These are phyloP conservation scores for Neoniphon sammara DNA, from an alignment of 2,797 vertebrate species.

Conservation along the genomic window DNA sequence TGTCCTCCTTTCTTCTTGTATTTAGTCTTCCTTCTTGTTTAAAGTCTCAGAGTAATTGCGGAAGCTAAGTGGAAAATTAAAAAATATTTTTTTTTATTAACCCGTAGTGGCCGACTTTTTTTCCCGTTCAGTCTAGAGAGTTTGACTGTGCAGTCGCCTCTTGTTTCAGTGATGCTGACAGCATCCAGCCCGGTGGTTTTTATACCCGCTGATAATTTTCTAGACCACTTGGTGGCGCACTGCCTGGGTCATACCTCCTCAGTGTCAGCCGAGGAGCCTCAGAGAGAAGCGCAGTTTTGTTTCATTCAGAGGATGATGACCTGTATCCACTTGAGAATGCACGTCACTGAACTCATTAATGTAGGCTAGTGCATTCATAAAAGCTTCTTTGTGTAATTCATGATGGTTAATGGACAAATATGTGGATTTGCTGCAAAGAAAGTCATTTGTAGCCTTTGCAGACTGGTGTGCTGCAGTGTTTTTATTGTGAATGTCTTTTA, in stretches of 20 bases:
- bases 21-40: not conserved
- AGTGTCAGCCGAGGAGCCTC: not conserved
- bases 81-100: not conserved
- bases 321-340: not conserved
- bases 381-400: not conserved
- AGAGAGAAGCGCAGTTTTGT: not conserved
- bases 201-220: conserved; percentile 45
- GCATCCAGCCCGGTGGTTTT: conserved; percentile 48
- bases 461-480: not conserved
- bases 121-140: not conserved
- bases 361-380: no score
- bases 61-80: not conserved
- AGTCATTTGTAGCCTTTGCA: no score
- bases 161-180: conserved; percentile 24
- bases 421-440: not conserved
- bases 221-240: conserved; percentile 51
- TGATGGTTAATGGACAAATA: not conserved
- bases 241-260: not conserved
- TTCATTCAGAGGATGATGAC: not conserved
- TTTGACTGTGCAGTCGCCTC: conserved; percentile 15
- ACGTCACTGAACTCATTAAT: no score
- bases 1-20: not conserved
- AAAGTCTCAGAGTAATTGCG: conserved; percentile 2
- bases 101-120: not conserved
- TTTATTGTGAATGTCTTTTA: no score